These are phyloP conservation scores for Epinephelus malabaricus DNA, from an alignment of 2,797 vertebrate species.

Conservation along the genomic window DNA sequence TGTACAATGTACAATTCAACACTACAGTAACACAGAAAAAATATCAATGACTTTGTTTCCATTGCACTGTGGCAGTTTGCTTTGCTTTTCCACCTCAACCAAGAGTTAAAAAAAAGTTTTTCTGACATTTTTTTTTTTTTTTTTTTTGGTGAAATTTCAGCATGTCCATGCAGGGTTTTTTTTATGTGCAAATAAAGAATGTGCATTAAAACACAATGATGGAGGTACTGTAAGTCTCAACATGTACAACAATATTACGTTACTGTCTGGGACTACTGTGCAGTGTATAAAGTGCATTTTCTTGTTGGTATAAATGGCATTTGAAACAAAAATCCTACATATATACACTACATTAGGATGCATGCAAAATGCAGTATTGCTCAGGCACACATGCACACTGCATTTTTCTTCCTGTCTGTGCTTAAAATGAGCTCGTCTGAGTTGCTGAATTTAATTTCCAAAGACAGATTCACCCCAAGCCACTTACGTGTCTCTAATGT, in stretches of 20 bases:
- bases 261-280: not conserved
- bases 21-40: too few species aligned
- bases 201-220: not conserved
- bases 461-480: constrained; percentile 55
- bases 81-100: too few species aligned
- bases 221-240: not conserved
- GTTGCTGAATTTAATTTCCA: constrained; percentile 45
- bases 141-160: too few species aligned
- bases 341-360: not conserved
- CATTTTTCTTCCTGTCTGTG: not conserved
- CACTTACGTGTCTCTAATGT: constrained; percentile 44
- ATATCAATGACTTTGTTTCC: too few species aligned
- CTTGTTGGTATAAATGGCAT: constrained; percentile 20
- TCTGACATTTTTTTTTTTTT: too few species aligned
- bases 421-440: constrained; percentile 18
- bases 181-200: not conserved
- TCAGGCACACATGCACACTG: constrained; percentile 13
- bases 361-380: not conserved
- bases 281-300: constrained; percentile 9
- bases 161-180: not conserved
- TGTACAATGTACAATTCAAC: too few species aligned
- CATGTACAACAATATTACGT: not conserved
- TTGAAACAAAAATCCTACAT: not conserved
- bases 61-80: too few species aligned
- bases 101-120: too few species aligned